Conservation (phyloP, 2,797 vertebrate species). For the Sebastes itinus region DNA sequence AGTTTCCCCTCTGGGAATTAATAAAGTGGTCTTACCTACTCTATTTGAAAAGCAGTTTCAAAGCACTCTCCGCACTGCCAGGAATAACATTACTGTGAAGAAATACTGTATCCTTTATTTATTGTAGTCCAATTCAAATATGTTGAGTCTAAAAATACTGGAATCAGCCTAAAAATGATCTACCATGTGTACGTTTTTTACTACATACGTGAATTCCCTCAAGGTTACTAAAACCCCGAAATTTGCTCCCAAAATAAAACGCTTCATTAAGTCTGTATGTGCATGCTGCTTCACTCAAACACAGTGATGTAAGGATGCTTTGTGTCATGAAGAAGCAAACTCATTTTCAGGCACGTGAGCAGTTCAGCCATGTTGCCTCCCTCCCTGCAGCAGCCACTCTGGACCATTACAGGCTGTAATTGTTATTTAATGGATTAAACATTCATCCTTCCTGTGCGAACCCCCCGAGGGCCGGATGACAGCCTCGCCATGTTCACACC, state of each 20-base stretch:
- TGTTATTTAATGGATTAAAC: conserved; percentile 98
- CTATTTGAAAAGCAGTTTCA: neutral
- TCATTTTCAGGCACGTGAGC: conserved; percentile 21
- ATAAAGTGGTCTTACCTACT: neutral
- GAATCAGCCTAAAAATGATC: neutral
- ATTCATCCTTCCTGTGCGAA: conserved; percentile 90
- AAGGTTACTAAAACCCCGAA: neutral
- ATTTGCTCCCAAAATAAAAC: neutral
- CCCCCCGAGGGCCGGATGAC: conserved; percentile 82
- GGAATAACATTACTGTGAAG: neutral
- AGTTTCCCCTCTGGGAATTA: neutral
- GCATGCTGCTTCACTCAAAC: neutral
- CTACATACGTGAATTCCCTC: neutral
- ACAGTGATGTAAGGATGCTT: conserved; percentile 7
- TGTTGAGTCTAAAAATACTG: neutral
- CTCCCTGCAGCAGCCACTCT: conserved; percentile 51
- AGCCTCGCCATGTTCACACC: conserved; percentile 80
- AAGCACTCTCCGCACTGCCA: too few relatives aligned
- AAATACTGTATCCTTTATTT: neutral
- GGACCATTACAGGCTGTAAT: conserved; percentile 84
- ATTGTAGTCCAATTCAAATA: neutral
- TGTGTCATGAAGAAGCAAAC: conserved; percentile 28
- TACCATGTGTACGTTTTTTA: neutral
- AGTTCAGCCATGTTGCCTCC: conserved; percentile 27
- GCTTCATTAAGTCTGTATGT: neutral